Evolutionary conservation across 2,797 vertebrate genomes (phyloP), one percentile per base, ranked within the genome.

Genomic region (Thalassophryne amazonica): DNA sequence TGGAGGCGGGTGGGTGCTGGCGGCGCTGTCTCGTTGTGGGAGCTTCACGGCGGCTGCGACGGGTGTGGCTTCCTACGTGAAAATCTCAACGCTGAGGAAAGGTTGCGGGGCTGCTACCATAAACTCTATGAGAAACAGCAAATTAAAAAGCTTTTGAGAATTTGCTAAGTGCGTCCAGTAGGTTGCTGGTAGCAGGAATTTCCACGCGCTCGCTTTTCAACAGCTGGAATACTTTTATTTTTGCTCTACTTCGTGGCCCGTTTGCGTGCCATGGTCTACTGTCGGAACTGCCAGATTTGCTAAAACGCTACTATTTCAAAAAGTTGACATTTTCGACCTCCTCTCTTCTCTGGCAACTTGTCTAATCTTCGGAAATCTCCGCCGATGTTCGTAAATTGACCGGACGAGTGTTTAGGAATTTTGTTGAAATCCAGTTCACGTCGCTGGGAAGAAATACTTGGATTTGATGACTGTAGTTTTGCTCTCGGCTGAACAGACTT

Each of bases 51-150:
- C 52, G 51, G 69, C 59, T 63, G n/a, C n/a, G n/a, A 7, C 89
- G 91, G 91, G 90, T 89, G 91, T 92, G 90, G 91, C 84, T 83
- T 72, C 54, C 70, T 77, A 84, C 61, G 73, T 74, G 75, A 78
- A 85, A 85, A 91, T 86, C 84, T 83, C 66, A 64, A 75, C 73
- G 58, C 58, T 28, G 62, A 53, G 49, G n/a, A 48, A 75, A 68
- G 58, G 84, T 78, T 69, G 66, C 48, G 50, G 18, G 45, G 47
- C 60, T 55, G 64, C 38, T n/a, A 9, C 2, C 28, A 35, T n/a
- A 25, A 5, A 6, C 38, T 3, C 16, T 2, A 21, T 2, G 22
- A 1, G 15, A 6, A 22, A 3, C 29, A 24, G 33, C 2, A 16
- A 5, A 29, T 53, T 2, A 28, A 5, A 24, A 2, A 17, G 12